Base-by-base conservation (phyloP, 1,140 invertebrate genomes). In the Drepana arcuata region DNA sequence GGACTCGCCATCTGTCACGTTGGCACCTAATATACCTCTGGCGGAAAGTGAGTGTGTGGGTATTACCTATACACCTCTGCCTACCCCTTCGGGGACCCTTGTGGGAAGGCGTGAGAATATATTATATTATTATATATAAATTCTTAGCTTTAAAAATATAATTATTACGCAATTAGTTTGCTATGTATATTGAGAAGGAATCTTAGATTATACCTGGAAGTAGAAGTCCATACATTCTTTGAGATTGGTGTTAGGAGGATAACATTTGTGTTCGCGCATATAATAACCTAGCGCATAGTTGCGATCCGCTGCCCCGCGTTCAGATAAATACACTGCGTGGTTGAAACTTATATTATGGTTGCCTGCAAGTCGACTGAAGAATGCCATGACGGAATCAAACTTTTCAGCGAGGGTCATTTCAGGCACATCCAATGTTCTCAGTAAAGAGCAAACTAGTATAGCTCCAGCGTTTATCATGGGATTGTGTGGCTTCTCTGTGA, bases 401-500 rank as follows among this genome's bases (percentile, higher is more conserved):
- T 95, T 95, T 74, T 95, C 93, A 2, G 93, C 93, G 0, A 93
- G 81, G 5, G 91, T 93, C 92, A 95, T 93, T 63, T 95, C 93
- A 1, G 92, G 91, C 57, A 92, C 91, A 14, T 95, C 89, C 35
- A 96, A 69, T 1, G 90, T 89, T 60, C 96, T 94, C 28, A 99
- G 70, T 15, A 99, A 81, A 1, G 95, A 94, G 58, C 94, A 96
- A 2, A 96, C 88, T 23, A 98, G 84, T 55, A 99, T 98, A 11
- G 97, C 96, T 5, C 97, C 97, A 11, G 96, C 93, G 81, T 99
- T 99, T 14, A 99, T 96, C 96, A 99, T 96, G 1, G 97, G 97
- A 85, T 99, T 99, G 74, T 99, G 97, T 1, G 97, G 97, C 79
- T 96, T 97, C 83, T 97, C 95, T 97, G 80, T 26, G 84, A 86